phyloP scores from a whole-genome alignment of 2,888 invertebrate genomes.

The Leptinotarsa haldemani region DNA sequence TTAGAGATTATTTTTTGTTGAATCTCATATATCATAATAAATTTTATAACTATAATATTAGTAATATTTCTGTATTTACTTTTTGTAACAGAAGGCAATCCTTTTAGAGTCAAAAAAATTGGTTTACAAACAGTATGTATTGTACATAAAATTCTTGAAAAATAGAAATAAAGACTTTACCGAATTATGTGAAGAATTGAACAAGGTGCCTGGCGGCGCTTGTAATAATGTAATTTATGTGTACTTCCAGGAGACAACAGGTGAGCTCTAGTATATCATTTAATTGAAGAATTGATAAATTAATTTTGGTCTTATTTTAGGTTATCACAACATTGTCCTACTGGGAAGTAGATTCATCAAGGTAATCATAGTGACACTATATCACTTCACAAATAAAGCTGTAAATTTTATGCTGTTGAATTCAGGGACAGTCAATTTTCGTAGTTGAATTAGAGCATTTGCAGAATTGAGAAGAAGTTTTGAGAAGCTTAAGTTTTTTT shows the following conservation, averaged over 20 bases:
- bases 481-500: too few relatives aligned
- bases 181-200: conserved; percentile 7
- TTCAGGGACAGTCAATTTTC: not conserved
- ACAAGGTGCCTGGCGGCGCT: not conserved
- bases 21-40: not conserved
- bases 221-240: not conserved
- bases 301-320: too few relatives aligned
- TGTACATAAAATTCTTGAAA: conserved; percentile 2
- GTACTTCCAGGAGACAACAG: too few relatives aligned
- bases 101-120: not conserved
- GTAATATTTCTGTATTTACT: not conserved
- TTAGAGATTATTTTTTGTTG: not conserved
- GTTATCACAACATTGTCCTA: too few relatives aligned
- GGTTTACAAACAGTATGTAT: not conserved
- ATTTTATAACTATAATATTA: conserved; percentile 1
- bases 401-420: too few relatives aligned
- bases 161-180: not conserved
- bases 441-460: too few relatives aligned
- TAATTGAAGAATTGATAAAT: not conserved
- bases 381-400: too few relatives aligned
- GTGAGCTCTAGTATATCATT: too few relatives aligned
- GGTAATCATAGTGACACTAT: too few relatives aligned
- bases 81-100: not conserved
- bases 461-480: too few relatives aligned
- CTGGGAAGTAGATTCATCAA: too few relatives aligned